phyloP scores from a whole-genome alignment of 2,888 invertebrate genomes.

The Achlya flavicornis region DNA sequence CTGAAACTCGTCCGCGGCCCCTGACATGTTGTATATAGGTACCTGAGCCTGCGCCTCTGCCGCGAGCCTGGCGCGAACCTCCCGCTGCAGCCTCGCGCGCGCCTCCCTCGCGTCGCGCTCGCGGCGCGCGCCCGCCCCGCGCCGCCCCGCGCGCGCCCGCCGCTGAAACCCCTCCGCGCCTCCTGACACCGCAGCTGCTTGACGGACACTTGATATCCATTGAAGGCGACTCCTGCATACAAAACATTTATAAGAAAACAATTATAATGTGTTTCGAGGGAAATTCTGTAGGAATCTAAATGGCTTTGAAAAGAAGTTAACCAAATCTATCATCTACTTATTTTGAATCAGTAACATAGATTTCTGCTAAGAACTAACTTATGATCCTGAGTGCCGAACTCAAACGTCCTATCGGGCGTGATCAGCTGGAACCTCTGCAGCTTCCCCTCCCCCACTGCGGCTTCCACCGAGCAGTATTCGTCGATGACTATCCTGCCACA shows the following conservation, averaged over 20 bases:
- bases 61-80: conserved; percentile 85
- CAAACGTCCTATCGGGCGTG: conserved; percentile 88
- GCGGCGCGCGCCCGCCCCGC: conserved; percentile 81
- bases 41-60: conserved; percentile 84
- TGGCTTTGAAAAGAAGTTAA: no score
- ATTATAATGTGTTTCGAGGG: no score
- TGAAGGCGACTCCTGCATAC: conserved; percentile 86
- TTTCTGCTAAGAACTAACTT: conserved; percentile 70
- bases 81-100: conserved; percentile 85
- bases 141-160: conserved; percentile 76
- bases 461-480: conserved; percentile 86
- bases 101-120: conserved; percentile 85
- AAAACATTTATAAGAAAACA: no score
- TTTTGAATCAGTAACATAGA: no score
- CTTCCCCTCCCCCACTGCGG: conserved; percentile 82
- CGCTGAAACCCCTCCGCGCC: conserved; percentile 89
- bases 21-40: no score
- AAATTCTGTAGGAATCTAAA: no score
- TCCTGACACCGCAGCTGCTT: conserved; percentile 88
- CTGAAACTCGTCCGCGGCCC: no score
- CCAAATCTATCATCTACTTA: no score
- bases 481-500: conserved; percentile 87
- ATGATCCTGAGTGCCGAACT: conserved; percentile 89
- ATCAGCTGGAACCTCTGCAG: conserved; percentile 86
- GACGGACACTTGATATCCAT: conserved; percentile 90